These are phyloP conservation scores for Mustela lutreola DNA, from an alignment of 2,113 vertebrate genomes.

Conservation along the genomic window DNA sequence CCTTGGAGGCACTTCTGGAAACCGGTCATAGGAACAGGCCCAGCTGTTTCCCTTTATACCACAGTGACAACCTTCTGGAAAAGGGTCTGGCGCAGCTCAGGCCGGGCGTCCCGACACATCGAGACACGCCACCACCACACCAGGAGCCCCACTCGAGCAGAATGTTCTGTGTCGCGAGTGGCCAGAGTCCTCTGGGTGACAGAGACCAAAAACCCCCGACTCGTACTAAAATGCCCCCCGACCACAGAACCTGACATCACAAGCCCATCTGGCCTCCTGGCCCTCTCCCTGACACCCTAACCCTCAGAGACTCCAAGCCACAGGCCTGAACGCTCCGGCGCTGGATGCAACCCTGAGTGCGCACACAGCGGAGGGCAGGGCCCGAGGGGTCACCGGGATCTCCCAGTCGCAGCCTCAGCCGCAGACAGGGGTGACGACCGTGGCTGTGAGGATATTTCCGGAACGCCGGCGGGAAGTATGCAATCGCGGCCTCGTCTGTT, in stretches of 20 bases:
- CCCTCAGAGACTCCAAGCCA: not conserved
- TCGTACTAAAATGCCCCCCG: not conserved
- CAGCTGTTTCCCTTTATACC: not conserved
- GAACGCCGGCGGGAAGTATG: not conserved
- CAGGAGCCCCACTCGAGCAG: too few relatives aligned
- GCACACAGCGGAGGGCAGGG: not conserved
- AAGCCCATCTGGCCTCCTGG: not conserved
- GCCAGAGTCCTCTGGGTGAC: not conserved
- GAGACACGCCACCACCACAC: not conserved
- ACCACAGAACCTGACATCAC: not conserved
- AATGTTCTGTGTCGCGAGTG: not conserved
- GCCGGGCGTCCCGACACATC: not conserved
- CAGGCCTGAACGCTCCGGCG: not conserved
- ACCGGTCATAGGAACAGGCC: not conserved
- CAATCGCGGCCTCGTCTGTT: not conserved
- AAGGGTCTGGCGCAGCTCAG: not conserved
- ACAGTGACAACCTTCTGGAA: not conserved
- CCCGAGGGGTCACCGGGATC: not conserved
- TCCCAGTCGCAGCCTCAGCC: not conserved
- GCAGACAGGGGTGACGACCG: not conserved
- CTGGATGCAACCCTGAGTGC: not conserved
- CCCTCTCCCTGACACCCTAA: not conserved
- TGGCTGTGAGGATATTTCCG: rapidly evolving
- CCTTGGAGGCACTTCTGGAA: not conserved
- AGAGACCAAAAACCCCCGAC: not conserved